A percentile compares a stretch with the other conserved stretches of the same genome.
phyloP scores from a whole-genome alignment of 92 coral and sea anemone genomes.

The Zoanthus sociatus region DNA sequence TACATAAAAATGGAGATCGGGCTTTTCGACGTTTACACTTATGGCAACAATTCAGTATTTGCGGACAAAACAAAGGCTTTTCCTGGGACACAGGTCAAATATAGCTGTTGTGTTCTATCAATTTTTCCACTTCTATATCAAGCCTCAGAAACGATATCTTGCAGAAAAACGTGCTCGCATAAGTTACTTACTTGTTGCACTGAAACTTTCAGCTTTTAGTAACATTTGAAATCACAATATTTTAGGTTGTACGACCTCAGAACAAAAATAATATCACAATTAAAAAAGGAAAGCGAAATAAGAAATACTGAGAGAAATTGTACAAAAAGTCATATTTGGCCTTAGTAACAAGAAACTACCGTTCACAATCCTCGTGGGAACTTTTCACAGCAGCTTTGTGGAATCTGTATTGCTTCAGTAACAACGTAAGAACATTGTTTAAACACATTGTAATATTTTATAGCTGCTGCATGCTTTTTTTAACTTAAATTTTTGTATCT shows the following conservation, averaged over 20 bases:
- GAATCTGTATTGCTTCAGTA: neutral
- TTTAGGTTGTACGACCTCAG: neutral
- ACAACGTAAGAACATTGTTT: neutral
- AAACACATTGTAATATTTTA: neutral
- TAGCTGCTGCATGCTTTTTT: neutral
- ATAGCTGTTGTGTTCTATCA: neutral
- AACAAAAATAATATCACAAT: neutral
- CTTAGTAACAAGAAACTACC: neutral
- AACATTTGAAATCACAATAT: neutral
- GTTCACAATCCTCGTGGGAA: neutral
- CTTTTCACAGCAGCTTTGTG: neutral
- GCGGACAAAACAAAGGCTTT: neutral
- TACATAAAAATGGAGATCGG: too few relatives aligned
- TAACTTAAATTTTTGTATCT: neutral
- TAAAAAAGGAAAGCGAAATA: neutral
- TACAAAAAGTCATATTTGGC: neutral
- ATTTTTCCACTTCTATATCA: neutral
- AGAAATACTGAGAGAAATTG: neutral
- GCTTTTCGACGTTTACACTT: too few relatives aligned
- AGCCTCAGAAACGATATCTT: slow-evolving; percentile 7
- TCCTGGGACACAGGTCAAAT: neutral
- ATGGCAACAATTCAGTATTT: too few relatives aligned
- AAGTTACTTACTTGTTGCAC: neutral
- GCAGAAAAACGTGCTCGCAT: neutral
- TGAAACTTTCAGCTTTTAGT: neutral